phyloP scores from a whole-genome alignment of 2,113 vertebrate genomes.

The Coryphaenoides rupestris region DNA sequence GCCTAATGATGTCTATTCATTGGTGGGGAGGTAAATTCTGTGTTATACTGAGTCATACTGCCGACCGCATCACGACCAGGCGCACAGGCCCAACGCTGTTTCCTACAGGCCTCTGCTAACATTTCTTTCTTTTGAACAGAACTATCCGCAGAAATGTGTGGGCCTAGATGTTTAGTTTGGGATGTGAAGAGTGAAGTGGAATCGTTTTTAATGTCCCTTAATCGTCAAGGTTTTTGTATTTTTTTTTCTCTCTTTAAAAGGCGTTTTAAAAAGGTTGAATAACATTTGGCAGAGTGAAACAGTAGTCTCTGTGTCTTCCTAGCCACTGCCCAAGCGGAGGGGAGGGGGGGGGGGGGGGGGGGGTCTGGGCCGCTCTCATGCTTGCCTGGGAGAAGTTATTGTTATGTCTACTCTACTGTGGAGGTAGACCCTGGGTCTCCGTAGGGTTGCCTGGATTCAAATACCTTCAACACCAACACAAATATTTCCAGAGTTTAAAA shows the following conservation, averaged over 20 bases:
- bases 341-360: slow-evolving; percentile 30
- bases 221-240: slow-evolving; percentile 14
- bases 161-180: too few relatives aligned
- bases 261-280: slow-evolving; percentile 11
- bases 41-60: neutral
- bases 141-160: too few relatives aligned
- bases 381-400: slow-evolving; percentile 58
- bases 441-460: neutral
- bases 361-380: slow-evolving; percentile 32
- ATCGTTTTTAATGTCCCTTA: slow-evolving; percentile 11
- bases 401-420: slow-evolving; percentile 74
- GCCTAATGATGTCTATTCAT: slow-evolving; percentile 7
- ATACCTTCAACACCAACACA: neutral
- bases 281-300: slow-evolving; percentile 24
- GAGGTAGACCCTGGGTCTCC: slow-evolving; percentile 50
- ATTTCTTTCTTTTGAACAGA: too few relatives aligned
- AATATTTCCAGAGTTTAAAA: too few relatives aligned
- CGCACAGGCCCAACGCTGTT: too few relatives aligned
- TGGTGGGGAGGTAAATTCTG: neutral
- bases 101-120: too few relatives aligned
- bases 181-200: neutral
- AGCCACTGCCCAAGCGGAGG: slow-evolving; percentile 21
- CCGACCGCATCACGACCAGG: too few relatives aligned
- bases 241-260: slow-evolving; percentile 19
- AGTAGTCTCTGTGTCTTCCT: slow-evolving; percentile 37